Base-by-base conservation (phyloP, 30 jellyfish, hydroid and myxozoan genomes). In the Hydra vulgaris region DNA sequence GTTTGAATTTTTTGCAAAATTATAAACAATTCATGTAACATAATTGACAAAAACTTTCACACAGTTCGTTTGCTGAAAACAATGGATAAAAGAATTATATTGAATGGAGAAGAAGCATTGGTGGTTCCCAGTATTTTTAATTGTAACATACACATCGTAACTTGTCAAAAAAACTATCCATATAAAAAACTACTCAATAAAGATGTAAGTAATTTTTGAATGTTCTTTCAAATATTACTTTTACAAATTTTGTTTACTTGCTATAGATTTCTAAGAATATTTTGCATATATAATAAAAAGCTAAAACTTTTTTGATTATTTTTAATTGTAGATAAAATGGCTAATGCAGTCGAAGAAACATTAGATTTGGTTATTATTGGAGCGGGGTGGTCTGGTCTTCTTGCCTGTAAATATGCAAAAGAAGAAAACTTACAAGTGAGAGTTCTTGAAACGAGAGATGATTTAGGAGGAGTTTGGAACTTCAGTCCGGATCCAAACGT, bases 371-470 rank as follows among this genome's bases (percentile, higher is more conserved):
- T 90, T 15, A 85, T 90, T 0, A 24, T 90, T 27, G 97, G 97
- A 15, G 94, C 94, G 0, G 97, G 97, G 18, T 90, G 97, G 97
- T 85, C 95, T 12, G 97, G 97, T 54, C 77, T 90, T 67, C 79
- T 90, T 55, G 76, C 89, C 12, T 90, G 97, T 79, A 90, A 90
- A 72, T 83, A 90, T 70, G 95, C 95, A 70, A 26, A 53, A 66
- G 95, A 90, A 81, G 88, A 81, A 26, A 76, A 79, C 15, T 73
- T 90, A 27, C 70, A 74, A 26, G 94, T 82, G 8, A 79, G 76
- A 26, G 95, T 90, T 17, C 84, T 90, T 1, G 97, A 90, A 66
- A 74, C 53, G 70, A 89, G 97, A 21, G 89, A 82, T 23, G 73
- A 78, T 74, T 52, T 85, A 4, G 97, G 97, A 21, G 97, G 97